Conservation (phyloP, 2,888 invertebrate species). For the Neoascia interrupta region DNA sequence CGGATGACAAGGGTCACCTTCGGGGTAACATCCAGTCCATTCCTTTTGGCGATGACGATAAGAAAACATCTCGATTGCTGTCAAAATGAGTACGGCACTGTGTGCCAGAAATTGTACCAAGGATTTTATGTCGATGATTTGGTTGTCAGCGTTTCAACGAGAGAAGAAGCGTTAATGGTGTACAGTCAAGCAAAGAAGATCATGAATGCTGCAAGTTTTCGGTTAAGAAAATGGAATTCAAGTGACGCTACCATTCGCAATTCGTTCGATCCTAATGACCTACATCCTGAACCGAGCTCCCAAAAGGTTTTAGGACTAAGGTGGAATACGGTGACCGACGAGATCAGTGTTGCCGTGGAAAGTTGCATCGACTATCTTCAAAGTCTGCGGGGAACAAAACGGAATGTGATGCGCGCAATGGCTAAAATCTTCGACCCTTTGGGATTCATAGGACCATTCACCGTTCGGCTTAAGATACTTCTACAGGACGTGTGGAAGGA, state of each 20-base stretch:
- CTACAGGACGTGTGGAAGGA: slow-evolving; percentile 7
- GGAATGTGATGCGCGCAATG: slow-evolving; percentile 16
- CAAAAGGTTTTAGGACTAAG: slow-evolving; percentile 52
- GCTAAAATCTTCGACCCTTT: slow-evolving; percentile 34
- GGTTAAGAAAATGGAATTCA: slow-evolving; percentile 64
- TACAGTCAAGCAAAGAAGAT: slow-evolving; percentile 31
- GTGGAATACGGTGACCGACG: slow-evolving; percentile 31
- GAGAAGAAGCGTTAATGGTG: not conserved
- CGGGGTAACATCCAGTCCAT: slow-evolving; percentile 60
- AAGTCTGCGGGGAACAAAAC: slow-evolving; percentile 5
- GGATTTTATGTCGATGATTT: slow-evolving; percentile 16
- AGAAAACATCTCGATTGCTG: slow-evolving; percentile 42
- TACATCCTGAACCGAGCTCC: not conserved
- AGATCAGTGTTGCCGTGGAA: not conserved
- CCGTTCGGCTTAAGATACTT: slow-evolving; percentile 32
- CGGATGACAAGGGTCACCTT: slow-evolving; percentile 52
- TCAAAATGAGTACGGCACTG: slow-evolving; percentile 24
- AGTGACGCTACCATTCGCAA: slow-evolving; percentile 6
- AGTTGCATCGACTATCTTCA: slow-evolving; percentile 12
- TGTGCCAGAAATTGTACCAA: slow-evolving; percentile 18
- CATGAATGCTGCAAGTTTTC: slow-evolving; percentile 48
- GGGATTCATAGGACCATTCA: slow-evolving; percentile 45
- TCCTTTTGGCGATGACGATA: slow-evolving; percentile 60
- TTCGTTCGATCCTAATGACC: not conserved
- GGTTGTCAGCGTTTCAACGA: not conserved